A percentile compares a stretch with the other conserved stretches of the same genome.
These are phyloP conservation scores for Laupala kohalensis DNA, from an alignment of 1,140 invertebrate genomes.

Conservation along the genomic window DNA sequence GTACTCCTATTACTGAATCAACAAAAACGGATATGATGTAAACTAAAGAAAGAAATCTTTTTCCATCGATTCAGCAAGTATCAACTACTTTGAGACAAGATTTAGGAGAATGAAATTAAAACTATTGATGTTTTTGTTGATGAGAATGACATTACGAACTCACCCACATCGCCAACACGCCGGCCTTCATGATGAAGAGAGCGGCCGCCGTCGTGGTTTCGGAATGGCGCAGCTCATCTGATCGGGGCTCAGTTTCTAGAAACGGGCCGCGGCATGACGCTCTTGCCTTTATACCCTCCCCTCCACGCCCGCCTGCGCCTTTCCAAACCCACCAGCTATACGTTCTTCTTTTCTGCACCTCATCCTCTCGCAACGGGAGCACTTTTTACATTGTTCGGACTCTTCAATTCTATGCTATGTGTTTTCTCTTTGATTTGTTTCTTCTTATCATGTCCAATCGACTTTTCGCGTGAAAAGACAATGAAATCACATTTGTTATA, in stretches of 20 bases:
- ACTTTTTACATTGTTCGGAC: neutral
- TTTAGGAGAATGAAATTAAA: too few relatives aligned
- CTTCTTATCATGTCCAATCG: neutral
- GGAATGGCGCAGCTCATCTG: neutral
- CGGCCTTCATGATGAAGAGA: neutral
- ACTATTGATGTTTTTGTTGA: too few relatives aligned
- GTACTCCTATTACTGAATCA: too few relatives aligned
- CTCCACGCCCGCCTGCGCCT: too few relatives aligned
- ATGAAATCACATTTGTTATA: neutral
- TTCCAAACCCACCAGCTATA: neutral
- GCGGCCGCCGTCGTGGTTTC: neutral
- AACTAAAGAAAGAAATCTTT: too few relatives aligned
- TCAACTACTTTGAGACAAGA: too few relatives aligned
- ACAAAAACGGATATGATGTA: too few relatives aligned
- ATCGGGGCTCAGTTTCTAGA: neutral
- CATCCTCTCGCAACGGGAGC: neutral
- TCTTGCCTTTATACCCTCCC: neutral
- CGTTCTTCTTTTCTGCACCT: neutral
- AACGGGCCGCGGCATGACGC: neutral
- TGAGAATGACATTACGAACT: too few relatives aligned
- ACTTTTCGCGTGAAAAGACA: neutral
- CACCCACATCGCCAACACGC: neutral
- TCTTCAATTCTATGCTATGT: neutral
- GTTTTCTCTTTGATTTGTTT: neutral
- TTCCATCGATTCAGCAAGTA: too few relatives aligned